Conservation (phyloP, 1,140 invertebrate species). For the Heliothis virescens region DNA sequence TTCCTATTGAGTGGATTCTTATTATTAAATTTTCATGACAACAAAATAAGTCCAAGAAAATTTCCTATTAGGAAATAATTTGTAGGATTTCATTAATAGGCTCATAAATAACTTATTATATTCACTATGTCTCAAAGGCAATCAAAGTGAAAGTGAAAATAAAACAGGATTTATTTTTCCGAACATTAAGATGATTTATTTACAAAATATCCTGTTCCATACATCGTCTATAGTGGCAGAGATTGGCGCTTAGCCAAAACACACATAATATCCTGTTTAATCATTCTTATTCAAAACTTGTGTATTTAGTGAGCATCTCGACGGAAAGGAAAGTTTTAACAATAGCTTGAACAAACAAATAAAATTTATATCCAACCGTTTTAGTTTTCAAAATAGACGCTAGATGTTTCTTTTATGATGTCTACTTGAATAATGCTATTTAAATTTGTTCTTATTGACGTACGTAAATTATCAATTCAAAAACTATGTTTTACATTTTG, state of each 20-base stretch:
- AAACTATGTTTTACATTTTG: conserved; percentile 6
- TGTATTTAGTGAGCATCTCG: conserved; percentile 14
- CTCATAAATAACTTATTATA: too few species aligned
- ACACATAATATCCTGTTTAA: conserved; percentile 47
- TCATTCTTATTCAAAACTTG: conserved; percentile 43
- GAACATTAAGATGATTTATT: conserved; percentile 44
- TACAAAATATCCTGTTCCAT: conserved; percentile 38
- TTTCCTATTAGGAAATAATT: too few species aligned
- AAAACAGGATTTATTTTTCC: conserved; percentile 29
- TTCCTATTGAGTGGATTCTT: too few species aligned
- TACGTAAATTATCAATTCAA: conserved; percentile 10
- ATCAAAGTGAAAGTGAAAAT: conserved; percentile 33
- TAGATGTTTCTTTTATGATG: conserved; percentile 17
- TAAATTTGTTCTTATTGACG: conserved; percentile 3
- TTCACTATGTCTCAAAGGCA: conserved; percentile 6
- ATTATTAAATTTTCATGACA: too few species aligned
- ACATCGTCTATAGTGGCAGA: conserved; percentile 24
- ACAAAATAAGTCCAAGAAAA: not conserved
- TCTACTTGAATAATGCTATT: conserved; percentile 5
- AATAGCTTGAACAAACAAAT: conserved; percentile 33
- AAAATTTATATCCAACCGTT: conserved; percentile 8
- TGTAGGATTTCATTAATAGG: not conserved
- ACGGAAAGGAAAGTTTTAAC: conserved; percentile 45
- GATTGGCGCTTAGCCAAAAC: conserved; percentile 40
- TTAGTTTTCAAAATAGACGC: not conserved